Evolutionary conservation across 2,888 invertebrate genomes (phyloP).

Genomic region (Sipunculus nudus): DNA sequence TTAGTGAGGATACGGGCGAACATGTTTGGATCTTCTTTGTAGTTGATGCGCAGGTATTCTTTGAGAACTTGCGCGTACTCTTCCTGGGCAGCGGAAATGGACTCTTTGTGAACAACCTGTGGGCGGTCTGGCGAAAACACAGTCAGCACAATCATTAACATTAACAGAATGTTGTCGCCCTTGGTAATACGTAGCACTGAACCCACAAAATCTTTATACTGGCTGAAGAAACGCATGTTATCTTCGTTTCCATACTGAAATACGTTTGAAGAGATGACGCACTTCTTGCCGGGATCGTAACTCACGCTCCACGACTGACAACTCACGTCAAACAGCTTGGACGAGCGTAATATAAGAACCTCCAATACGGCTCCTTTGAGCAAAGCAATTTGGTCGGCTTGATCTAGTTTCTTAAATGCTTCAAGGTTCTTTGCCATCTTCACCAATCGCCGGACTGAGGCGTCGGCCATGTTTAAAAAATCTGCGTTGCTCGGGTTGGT

Average conservation of each 20-base stretch:
- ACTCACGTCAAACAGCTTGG: constrained; percentile 54
- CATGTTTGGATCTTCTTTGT: constrained; percentile 48
- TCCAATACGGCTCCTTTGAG: constrained; percentile 61
- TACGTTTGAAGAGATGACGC: constrained; percentile 46
- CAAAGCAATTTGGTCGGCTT: constrained; percentile 89
- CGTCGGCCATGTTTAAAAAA: constrained; percentile 60
- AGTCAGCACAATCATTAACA: constrained; percentile 57
- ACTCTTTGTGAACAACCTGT: constrained; percentile 37
- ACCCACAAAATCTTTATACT: constrained; percentile 58
- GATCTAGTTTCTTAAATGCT: constrained; percentile 90
- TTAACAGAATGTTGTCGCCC: constrained; percentile 54
- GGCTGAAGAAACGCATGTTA: constrained; percentile 51
- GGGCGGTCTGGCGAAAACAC: constrained; percentile 56
- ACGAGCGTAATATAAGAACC: constrained; percentile 59
- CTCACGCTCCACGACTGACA: constrained; percentile 52
- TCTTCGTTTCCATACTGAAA: constrained; percentile 49
- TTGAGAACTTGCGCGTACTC: constrained; percentile 52
- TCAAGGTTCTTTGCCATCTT: constrained; percentile 78
- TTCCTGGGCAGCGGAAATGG: constrained; percentile 52
- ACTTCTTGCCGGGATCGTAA: constrained; percentile 17
- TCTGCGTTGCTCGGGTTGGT: constrained; percentile 53
- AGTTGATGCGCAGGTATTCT: constrained; percentile 47
- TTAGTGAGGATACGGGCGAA: constrained; percentile 78
- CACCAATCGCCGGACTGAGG: constrained; percentile 70
- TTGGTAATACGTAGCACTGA: constrained; percentile 52